Percentiles rank a stretch among this genome's conserved stretches.
Conservation (phyloP, 2,797 vertebrate species). For the Aldrovandia affinis region DNA sequence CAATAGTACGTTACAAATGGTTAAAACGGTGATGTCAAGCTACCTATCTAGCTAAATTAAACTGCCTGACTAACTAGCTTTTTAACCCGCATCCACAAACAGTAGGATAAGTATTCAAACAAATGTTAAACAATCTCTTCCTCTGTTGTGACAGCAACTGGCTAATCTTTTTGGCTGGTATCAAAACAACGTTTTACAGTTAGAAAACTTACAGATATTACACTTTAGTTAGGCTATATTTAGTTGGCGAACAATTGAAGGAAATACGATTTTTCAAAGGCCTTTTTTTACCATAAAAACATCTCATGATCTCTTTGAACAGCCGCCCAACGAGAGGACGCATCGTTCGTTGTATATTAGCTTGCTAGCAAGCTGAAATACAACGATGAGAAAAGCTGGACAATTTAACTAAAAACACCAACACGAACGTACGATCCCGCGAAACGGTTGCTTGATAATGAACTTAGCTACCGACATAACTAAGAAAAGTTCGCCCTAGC, state of each 20-base stretch:
- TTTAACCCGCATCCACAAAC: background rate
- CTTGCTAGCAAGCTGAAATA: constrained; percentile 15
- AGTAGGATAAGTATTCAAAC: background rate
- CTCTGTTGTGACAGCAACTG: background rate
- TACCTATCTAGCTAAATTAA: background rate
- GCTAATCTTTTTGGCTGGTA: background rate
- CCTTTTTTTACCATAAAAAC: background rate
- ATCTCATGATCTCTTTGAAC: background rate
- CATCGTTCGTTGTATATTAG: constrained; percentile 4
- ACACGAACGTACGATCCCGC: background rate
- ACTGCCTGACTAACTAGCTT: background rate
- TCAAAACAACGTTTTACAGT: background rate
- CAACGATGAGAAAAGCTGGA: background rate
- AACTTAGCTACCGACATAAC: background rate
- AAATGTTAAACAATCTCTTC: background rate
- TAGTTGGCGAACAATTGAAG: background rate
- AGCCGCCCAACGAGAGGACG: background rate
- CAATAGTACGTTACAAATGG: background rate
- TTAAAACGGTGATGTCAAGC: background rate
- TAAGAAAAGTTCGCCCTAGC: background rate
- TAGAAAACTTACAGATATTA: too few species aligned
- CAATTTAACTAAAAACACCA: background rate
- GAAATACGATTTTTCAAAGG: background rate
- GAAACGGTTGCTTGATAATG: background rate
- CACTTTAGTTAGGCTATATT: background rate